Percentiles rank a stretch among this genome's conserved stretches.
These are phyloP conservation scores for Gymnobelideus leadbeateri DNA, from an alignment of 2,113 vertebrate genomes.

Conservation along the genomic window DNA sequence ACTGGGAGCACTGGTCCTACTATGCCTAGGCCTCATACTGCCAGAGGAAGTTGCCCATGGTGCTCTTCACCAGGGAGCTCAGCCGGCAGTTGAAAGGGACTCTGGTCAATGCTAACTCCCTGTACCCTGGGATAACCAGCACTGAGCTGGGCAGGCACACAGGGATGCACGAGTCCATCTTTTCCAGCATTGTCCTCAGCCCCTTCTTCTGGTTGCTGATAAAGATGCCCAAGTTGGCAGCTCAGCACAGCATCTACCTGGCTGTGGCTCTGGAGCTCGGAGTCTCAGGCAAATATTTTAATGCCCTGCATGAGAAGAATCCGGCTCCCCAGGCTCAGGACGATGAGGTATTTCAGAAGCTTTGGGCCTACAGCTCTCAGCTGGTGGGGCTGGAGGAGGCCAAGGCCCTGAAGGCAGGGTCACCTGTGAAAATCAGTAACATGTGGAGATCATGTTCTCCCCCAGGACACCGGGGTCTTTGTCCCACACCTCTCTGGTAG, in stretches of 20 bases:
- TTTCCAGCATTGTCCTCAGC: slow-evolving; percentile 87
- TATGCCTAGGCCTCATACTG: slow-evolving; percentile 92
- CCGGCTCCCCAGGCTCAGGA: slow-evolving; percentile 88
- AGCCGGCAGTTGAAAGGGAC: slow-evolving; percentile 88
- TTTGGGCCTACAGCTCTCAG: slow-evolving; percentile 89
- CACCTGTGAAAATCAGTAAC: background rate
- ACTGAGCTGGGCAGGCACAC: slow-evolving; percentile 91
- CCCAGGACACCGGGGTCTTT: fast-evolving
- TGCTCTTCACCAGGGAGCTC: slow-evolving; percentile 91
- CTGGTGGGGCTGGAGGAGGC: slow-evolving; percentile 86
- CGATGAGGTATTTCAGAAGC: slow-evolving; percentile 82
- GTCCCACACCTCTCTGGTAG: fast-evolving
- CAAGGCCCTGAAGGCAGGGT: background rate
- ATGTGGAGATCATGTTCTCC: background rate
- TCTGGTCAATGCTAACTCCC: slow-evolving; percentile 87
- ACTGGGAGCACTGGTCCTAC: slow-evolving; percentile 90
- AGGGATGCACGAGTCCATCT: slow-evolving; percentile 87
- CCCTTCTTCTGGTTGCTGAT: slow-evolving; percentile 90
- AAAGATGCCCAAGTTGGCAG: slow-evolving; percentile 88
- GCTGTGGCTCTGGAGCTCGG: slow-evolving; percentile 87
- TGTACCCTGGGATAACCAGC: slow-evolving; percentile 90
- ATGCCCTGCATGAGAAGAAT: slow-evolving; percentile 88
- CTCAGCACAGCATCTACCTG: slow-evolving; percentile 88
- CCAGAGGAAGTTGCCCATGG: slow-evolving; percentile 92
- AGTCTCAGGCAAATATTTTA: slow-evolving; percentile 89